phyloP scores from a whole-genome alignment of 2,113 vertebrate species.

The Elanoides forficatus region DNA sequence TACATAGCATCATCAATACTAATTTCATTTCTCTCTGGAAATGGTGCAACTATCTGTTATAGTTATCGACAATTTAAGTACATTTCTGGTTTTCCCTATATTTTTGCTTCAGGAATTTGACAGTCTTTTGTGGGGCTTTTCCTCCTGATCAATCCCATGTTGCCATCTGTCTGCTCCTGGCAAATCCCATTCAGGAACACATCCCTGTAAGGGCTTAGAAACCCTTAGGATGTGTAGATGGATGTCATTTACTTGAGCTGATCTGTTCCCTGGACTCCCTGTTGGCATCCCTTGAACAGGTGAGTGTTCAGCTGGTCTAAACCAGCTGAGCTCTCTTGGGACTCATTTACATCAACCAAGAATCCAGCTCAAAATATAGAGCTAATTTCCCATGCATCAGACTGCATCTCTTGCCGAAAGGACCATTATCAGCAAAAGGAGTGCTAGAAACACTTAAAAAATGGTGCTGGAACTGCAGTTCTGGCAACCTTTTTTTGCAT shows the following conservation, averaged over 20 bases:
- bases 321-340: conserved; percentile 11
- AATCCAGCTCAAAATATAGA: background rate
- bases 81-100: background rate
- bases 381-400: background rate
- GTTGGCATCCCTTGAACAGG: conserved; percentile 23
- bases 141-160: background rate
- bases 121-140: background rate
- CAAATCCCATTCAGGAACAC: background rate
- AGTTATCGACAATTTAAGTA: background rate
- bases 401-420: background rate
- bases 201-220: background rate
- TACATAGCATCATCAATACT: background rate
- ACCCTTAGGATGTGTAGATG: background rate
- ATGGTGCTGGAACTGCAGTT: background rate
- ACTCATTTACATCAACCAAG: conserved; percentile 15
- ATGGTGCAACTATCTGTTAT: background rate
- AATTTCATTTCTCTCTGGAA: background rate
- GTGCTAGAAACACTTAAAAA: background rate
- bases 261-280: background rate
- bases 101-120: background rate
- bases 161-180: conserved; percentile 17
- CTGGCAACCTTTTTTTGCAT: background rate
- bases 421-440: background rate
- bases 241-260: conserved; percentile 17
- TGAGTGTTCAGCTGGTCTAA: conserved; percentile 23